A percentile compares a stretch with the other conserved stretches of the same genome.
phyloP scores from a whole-genome alignment of 2,797 vertebrate genomes.

The Melopsittacus undulatus region DNA sequence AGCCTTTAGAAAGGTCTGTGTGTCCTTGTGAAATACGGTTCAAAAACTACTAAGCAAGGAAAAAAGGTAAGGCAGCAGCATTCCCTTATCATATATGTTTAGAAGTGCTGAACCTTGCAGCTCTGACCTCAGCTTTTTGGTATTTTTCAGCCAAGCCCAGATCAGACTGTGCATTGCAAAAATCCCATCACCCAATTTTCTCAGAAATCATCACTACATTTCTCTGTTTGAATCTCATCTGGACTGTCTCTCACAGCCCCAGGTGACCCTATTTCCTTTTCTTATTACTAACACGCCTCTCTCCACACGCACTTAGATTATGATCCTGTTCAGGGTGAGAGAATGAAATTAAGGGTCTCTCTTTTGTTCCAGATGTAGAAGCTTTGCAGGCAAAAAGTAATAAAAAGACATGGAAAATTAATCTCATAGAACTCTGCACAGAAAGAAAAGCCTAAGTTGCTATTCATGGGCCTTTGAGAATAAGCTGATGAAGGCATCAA shows the following conservation, averaged over 20 bases:
- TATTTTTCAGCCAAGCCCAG: slow-evolving; percentile 57
- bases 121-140: slow-evolving; percentile 64
- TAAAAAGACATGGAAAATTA: not conserved
- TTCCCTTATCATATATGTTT: slow-evolving; percentile 32
- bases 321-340: not conserved
- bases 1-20: not conserved
- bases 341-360: not conserved
- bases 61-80: not conserved
- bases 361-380: slow-evolving; percentile 39
- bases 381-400: not conserved
- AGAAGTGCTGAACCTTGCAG: slow-evolving; percentile 44
- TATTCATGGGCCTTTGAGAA: slow-evolving; percentile 41
- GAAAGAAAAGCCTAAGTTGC: slow-evolving; percentile 7
- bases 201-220: slow-evolving; percentile 3
- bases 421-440: not conserved
- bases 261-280: slow-evolving; percentile 41
- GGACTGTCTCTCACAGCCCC: slow-evolving; percentile 15
- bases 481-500: slow-evolving; percentile 42
- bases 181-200: slow-evolving; percentile 18
- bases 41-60: slow-evolving; percentile 8
- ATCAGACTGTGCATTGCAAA: slow-evolving; percentile 45
- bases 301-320: not conserved
- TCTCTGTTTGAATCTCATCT: slow-evolving; percentile 45
- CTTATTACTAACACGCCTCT: slow-evolving; percentile 17
- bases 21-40: slow-evolving; percentile 17